phyloP scores from a whole-genome alignment of 2,888 invertebrate species.

The Sarcophaga variegata region DNA sequence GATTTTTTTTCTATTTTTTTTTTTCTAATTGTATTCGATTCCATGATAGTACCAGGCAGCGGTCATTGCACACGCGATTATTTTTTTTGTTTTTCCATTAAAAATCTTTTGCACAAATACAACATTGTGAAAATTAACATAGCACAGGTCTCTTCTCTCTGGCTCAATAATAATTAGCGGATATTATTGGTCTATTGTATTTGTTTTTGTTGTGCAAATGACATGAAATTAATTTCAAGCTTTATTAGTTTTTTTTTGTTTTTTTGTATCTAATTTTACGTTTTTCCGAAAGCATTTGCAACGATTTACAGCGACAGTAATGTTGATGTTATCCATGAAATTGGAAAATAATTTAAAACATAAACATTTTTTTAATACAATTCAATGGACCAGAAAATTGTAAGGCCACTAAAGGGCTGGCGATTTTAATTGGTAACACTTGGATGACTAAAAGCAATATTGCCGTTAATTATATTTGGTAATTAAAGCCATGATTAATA shows the following conservation, averaged over 20 bases:
- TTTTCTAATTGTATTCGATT: conserved; percentile 6
- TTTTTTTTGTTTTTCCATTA: conserved; percentile 1
- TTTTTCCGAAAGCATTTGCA: conserved; percentile 3
- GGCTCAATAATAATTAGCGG: conserved; percentile 53
- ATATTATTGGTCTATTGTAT: conserved; percentile 60
- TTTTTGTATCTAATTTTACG: background rate
- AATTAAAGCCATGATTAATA: too few relatives aligned
- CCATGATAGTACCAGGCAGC: conserved; percentile 2
- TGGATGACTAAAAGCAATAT: conserved; percentile 20
- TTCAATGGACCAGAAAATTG: conserved; percentile 56
- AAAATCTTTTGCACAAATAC: conserved; percentile 27
- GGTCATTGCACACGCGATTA: conserved; percentile 60
- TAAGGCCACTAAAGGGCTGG: conserved; percentile 27
- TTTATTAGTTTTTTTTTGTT: conserved; percentile 53
- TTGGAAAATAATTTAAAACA: conserved; percentile 2
- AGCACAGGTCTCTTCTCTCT: conserved; percentile 45
- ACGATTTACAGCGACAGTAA: conserved; percentile 33
- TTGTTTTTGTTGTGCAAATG: conserved; percentile 47
- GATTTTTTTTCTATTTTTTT: background rate
- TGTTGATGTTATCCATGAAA: background rate
- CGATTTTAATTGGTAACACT: background rate
- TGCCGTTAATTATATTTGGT: background rate
- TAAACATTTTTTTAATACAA: conserved; percentile 14
- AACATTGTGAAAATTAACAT: conserved; percentile 30
- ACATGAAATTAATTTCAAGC: conserved; percentile 60